Conservation (phyloP, 2,888 invertebrate genomes). For the Meteorus colon region DNA sequence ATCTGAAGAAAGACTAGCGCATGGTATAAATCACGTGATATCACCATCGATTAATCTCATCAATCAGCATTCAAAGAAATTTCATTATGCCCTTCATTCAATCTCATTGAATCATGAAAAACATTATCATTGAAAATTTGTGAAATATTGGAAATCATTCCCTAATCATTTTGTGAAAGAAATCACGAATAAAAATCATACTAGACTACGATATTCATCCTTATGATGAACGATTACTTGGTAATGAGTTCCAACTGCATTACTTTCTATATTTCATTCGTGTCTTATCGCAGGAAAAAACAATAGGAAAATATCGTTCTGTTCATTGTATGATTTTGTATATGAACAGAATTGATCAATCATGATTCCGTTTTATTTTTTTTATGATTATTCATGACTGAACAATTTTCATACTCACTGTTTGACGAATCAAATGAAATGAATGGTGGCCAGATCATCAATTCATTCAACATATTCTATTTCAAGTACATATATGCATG, state of each 20-base stretch:
- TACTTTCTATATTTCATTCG: neutral
- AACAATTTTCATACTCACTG: slow-evolving; percentile 1
- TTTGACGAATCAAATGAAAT: slow-evolving; percentile 31
- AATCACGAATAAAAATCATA: neutral
- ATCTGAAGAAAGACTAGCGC: neutral
- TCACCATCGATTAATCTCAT: too few relatives aligned
- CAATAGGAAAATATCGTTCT: neutral
- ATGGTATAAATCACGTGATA: neutral
- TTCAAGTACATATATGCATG: neutral
- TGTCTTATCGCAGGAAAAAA: neutral
- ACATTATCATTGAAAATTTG: neutral
- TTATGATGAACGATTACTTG: neutral
- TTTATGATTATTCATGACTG: neutral
- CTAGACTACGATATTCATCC: neutral
- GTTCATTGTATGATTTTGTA: neutral
- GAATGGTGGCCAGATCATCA: slow-evolving; percentile 14
- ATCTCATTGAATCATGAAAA: neutral
- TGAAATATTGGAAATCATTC: neutral
- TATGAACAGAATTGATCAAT: neutral
- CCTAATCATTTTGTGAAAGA: neutral
- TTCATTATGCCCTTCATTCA: neutral
- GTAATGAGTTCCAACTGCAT: neutral
- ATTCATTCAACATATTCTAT: neutral
- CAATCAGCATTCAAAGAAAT: neutral
- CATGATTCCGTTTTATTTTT: neutral